These are phyloP conservation scores for Grammomys dolichurus DNA, from an alignment of 2,113 vertebrate species.

Conservation along the genomic window DNA sequence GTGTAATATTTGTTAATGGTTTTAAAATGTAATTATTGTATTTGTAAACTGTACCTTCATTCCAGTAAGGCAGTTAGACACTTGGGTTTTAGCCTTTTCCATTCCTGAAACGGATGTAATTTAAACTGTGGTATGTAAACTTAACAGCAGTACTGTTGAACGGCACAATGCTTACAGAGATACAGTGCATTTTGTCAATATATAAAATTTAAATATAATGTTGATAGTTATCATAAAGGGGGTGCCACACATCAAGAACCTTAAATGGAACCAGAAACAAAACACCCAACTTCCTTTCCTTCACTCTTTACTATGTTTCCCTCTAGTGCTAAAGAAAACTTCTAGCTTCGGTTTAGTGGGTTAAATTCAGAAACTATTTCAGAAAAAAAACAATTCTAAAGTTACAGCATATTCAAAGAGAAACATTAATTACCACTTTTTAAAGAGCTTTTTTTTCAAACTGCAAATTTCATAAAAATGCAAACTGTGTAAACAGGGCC, in stretches of 20 bases:
- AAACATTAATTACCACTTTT: constrained; percentile 76
- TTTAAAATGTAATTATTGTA: constrained; percentile 98
- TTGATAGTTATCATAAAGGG: constrained; percentile 86
- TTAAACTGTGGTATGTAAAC: constrained; percentile 91
- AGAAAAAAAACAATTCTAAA: constrained; percentile 74
- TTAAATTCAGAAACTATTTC: constrained; percentile 75
- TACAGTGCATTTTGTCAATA: constrained; percentile 90
- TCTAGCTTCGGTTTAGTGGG: constrained; percentile 80
- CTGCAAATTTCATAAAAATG: constrained; percentile 80
- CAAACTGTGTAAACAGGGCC: constrained; percentile 69
- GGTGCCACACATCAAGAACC: constrained; percentile 86
- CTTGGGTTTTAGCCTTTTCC: constrained; percentile 91
- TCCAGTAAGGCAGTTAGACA: constrained; percentile 91
- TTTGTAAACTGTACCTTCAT: constrained; percentile 97
- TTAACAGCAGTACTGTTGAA: constrained; percentile 89
- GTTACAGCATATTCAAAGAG: constrained; percentile 71
- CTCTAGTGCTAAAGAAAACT: constrained; percentile 78
- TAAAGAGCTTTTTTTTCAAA: constrained; percentile 82
- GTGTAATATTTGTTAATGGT: constrained; percentile 95
- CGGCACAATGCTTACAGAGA: constrained; percentile 89
- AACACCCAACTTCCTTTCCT: constrained; percentile 74
- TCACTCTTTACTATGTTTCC: constrained; percentile 80
- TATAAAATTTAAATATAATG: constrained; percentile 86
- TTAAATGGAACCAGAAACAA: constrained; percentile 72
- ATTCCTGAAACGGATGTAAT: constrained; percentile 91